These are phyloP conservation scores for Chymomyza amoena DNA, from an alignment of 2,888 invertebrate species.

Conservation along the genomic window DNA sequence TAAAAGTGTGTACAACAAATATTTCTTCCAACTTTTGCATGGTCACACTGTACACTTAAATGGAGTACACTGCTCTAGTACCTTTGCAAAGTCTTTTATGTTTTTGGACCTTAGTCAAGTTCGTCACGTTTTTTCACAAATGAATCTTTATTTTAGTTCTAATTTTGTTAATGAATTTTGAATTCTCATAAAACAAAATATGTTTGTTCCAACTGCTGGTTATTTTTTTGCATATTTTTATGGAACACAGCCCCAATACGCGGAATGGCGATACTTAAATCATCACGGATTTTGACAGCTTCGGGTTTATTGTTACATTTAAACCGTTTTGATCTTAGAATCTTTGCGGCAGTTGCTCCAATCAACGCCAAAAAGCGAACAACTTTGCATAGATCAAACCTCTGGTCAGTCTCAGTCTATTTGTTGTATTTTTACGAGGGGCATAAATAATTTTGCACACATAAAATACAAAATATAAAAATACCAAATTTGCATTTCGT, in stretches of 20 bases:
- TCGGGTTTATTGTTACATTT: conserved; percentile 8
- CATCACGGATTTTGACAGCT: conserved; percentile 32
- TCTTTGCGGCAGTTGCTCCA: conserved; percentile 1
- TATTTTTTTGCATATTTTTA: background rate
- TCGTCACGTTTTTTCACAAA: no score
- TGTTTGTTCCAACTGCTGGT: background rate
- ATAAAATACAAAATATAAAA: conserved; percentile 19
- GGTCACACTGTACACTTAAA: no score
- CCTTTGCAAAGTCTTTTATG: no score
- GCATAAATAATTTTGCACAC: conserved; percentile 32
- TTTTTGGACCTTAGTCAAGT: no score
- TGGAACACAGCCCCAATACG: background rate
- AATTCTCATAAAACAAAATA: background rate
- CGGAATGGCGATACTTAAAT: background rate
- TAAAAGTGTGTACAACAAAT: no score
- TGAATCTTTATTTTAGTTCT: no score
- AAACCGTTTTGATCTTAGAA: conserved; percentile 3
- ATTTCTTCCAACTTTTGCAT: no score
- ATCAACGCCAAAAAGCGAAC: conserved; percentile 33
- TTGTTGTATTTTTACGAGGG: conserved; percentile 23
- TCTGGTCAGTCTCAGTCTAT: background rate
- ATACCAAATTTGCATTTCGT: conserved; percentile 14
- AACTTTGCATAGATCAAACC: conserved; percentile 28
- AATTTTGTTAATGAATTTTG: no score
- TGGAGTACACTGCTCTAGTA: no score